These are phyloP conservation scores for Onychomys leucogaster DNA, from an alignment of 2,797 vertebrate genomes.

Conservation along the genomic window DNA sequence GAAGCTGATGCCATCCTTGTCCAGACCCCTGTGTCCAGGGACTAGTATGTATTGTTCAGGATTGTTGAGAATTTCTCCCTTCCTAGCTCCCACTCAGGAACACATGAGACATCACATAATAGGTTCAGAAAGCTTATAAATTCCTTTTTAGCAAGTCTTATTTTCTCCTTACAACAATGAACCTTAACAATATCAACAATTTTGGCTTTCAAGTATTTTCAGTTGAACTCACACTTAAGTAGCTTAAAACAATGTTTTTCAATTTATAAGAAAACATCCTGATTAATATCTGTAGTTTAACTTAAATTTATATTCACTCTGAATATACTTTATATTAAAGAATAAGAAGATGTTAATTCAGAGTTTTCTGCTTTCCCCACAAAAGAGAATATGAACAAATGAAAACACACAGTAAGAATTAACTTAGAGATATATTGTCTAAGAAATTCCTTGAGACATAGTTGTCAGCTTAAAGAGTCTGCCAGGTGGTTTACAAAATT, in stretches of 20 bases:
- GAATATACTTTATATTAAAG: neutral
- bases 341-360: slow-evolving; percentile 9
- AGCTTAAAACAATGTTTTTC: neutral
- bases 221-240: slow-evolving; percentile 22
- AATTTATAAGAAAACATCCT: slow-evolving; percentile 7
- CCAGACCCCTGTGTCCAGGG: neutral
- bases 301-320: slow-evolving; percentile 36
- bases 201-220: neutral
- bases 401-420: neutral
- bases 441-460: neutral
- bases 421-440: neutral
- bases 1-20: neutral
- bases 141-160: neutral
- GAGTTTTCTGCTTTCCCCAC: neutral
- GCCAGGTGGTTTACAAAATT: neutral
- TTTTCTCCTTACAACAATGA: neutral
- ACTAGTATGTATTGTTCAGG: neutral
- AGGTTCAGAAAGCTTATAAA: neutral
- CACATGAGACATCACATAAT: slow-evolving; percentile 9
- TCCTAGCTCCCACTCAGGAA: slow-evolving; percentile 5
- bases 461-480: neutral
- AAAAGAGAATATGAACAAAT: neutral
- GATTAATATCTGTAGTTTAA: slow-evolving; percentile 36
- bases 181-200: neutral
- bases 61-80: neutral